Conservation (phyloP, 2,888 invertebrate species). For the Neoitamus cyanurus region DNA sequence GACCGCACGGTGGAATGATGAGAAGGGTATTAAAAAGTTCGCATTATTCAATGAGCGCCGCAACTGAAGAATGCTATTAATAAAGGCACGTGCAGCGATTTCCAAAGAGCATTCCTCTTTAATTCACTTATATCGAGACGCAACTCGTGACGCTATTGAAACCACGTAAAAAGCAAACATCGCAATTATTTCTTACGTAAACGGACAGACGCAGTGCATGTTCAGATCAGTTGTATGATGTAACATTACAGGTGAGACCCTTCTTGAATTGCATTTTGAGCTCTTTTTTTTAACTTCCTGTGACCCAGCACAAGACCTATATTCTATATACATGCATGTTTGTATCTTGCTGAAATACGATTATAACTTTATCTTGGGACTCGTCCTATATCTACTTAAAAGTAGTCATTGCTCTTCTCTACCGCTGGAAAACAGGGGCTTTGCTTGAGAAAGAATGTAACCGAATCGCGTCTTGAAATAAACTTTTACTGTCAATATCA, state of each 20-base stretch:
- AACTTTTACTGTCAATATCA: background rate
- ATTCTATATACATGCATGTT: too few relatives aligned
- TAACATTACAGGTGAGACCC: background rate
- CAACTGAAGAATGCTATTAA: background rate
- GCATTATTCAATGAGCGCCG: background rate
- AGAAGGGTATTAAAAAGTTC: background rate
- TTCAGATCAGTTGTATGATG: background rate
- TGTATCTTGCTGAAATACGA: background rate
- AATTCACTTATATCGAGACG: background rate
- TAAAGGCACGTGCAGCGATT: background rate
- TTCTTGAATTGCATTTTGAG: background rate
- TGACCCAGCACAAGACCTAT: background rate
- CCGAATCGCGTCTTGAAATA: background rate
- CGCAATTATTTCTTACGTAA: background rate
- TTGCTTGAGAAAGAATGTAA: background rate
- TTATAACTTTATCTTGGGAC: background rate
- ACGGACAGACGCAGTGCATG: background rate
- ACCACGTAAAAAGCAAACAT: background rate
- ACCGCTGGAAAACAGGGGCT: background rate
- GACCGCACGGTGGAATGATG: background rate
- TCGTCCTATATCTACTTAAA: background rate
- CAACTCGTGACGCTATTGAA: background rate
- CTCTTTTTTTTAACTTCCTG: background rate
- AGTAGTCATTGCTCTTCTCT: background rate
- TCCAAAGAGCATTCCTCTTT: background rate